Evolutionary conservation across 64 coral and sea anemone genomes (phyloP), one percentile per base, ranked within the genome.

Genomic region (Stylophora pistillata): DNA sequence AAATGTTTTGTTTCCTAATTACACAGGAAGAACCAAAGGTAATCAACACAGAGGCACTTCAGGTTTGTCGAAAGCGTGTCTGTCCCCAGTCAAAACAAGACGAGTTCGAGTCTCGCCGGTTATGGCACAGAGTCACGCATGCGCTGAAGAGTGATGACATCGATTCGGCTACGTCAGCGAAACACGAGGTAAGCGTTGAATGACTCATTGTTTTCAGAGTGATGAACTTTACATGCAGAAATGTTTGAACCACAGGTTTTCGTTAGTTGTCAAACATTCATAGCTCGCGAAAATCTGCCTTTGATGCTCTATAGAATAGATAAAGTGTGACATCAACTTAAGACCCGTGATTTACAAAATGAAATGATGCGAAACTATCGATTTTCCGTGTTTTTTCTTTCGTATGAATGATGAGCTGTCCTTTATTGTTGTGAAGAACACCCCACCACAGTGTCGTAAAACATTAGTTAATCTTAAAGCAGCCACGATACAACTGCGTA

Each of bases 71-170:
- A 30, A 99, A 99, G 73, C 92, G 90, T 53, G 74, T 95, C 4
- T 91, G 88, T 15, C 97, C 93, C 25, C 32, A 88, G 14, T 53
- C 84, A 18, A 73, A 30, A 25, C 97, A 99, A 88, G 81, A 74
- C 11, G 93, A 95, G 33, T 89, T 79, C 55, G 97, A 99, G 86
- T 99, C 97, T 9, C 70, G 97, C 71, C 87, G 86, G 30, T 55
- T 97, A 55, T 97, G 95, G 95, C 79, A 93, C 12, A 86, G 82
- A 27, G 91, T 97, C 25, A 97, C 95, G 52, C 77, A 89, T 65
- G 82, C 75, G 32, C 70, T 97, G 10, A 73, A 81, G 74, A 53
- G 66, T 30, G 93, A 93, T 75, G 86, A 97, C 78, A 97, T 90
- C 20, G 81, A 90, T 15, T 29, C 91, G 10, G 91, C 91, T 0